A percentile compares a stretch with the other conserved stretches of the same genome.
Evolutionary conservation across 2,888 invertebrate genomes (phyloP).

Genomic region (Lasioglossum pauxillum): DNA sequence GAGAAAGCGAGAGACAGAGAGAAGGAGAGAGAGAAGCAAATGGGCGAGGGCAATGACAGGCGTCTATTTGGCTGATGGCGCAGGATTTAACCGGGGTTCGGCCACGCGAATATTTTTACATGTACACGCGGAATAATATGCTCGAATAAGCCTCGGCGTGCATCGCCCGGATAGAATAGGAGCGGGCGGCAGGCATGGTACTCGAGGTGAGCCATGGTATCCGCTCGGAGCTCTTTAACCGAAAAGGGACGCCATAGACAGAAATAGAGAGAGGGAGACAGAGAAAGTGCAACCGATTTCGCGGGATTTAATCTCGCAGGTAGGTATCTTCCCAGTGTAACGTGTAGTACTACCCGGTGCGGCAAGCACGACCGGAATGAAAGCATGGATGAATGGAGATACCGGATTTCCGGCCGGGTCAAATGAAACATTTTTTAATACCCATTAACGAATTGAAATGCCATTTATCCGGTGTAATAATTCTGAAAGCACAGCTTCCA

Average conservation of each 20-base stretch:
- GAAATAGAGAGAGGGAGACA: not conserved
- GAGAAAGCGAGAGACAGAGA: not conserved
- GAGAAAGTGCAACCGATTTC: conserved; percentile 41
- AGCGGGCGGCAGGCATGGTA: conserved; percentile 35
- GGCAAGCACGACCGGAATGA: conserved; percentile 18
- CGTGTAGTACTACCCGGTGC: not conserved
- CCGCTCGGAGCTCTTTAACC: conserved; percentile 22
- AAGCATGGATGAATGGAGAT: conserved; percentile 45
- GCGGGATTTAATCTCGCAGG: conserved; percentile 55
- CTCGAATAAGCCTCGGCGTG: conserved; percentile 51
- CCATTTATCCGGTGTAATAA: conserved; percentile 58
- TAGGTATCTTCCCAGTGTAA: not conserved
- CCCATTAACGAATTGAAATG: conserved; percentile 59
- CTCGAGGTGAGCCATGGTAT: conserved; percentile 23
- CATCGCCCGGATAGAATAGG: conserved; percentile 30
- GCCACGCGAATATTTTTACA: conserved; percentile 64
- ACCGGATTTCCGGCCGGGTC: conserved; percentile 41
- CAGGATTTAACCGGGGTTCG: conserved; percentile 58
- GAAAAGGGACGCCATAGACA: conserved; percentile 39
- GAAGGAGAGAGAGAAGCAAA: not conserved
- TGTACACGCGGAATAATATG: conserved; percentile 64
- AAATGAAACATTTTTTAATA: conserved; percentile 62
- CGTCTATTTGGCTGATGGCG: conserved; percentile 70
- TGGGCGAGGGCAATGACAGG: conserved; percentile 54
- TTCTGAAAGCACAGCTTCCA: conserved; percentile 49